phyloP scores from a whole-genome alignment of 2,888 invertebrate genomes.

The Hirtodrosophila histrioides region DNA sequence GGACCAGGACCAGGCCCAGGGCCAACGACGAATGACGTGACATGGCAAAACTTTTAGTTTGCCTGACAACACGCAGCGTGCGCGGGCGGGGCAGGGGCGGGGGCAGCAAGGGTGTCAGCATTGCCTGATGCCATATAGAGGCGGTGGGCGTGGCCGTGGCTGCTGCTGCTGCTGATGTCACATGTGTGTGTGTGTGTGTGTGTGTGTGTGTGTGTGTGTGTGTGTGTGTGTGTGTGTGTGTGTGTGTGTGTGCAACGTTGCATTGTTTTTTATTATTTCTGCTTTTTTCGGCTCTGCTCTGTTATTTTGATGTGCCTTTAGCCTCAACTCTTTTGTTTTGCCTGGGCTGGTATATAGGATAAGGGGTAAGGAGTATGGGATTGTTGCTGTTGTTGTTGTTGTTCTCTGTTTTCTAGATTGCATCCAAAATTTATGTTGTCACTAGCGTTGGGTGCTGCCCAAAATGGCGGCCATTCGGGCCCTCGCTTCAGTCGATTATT shows the following conservation, averaged over 20 bases:
- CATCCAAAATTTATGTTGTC: conserved; percentile 83
- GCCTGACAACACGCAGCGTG: conserved; percentile 74
- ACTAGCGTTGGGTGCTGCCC: conserved; percentile 38
- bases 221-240: conserved; percentile 40
- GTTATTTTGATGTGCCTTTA: conserved; percentile 71
- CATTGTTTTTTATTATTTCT: conserved; percentile 37
- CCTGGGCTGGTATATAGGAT: neutral
- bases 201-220: conserved; percentile 36
- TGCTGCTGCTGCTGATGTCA: conserved; percentile 45
- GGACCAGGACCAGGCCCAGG: conserved; percentile 35
- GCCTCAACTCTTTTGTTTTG: conserved; percentile 44
- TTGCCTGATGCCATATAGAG: conserved; percentile 38
- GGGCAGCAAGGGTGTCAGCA: conserved; percentile 31
- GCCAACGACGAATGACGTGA: conserved; percentile 78
- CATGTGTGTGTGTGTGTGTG: conserved; percentile 38
- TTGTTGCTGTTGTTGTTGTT: conserved; percentile 19
- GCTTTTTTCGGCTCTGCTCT: conserved; percentile 43
- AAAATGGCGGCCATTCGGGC: conserved; percentile 71
- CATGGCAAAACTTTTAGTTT: conserved; percentile 77
- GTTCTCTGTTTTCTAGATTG: conserved; percentile 63
- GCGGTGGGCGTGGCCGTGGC: conserved; percentile 52
- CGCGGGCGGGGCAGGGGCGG: conserved; percentile 33
- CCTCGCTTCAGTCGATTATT: conserved; percentile 74
- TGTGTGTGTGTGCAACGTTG: conserved; percentile 40
- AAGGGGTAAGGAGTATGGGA: conserved; percentile 9